Conservation (phyloP, 2,113 vertebrate genomes). For the Hippocampus comes region DNA sequence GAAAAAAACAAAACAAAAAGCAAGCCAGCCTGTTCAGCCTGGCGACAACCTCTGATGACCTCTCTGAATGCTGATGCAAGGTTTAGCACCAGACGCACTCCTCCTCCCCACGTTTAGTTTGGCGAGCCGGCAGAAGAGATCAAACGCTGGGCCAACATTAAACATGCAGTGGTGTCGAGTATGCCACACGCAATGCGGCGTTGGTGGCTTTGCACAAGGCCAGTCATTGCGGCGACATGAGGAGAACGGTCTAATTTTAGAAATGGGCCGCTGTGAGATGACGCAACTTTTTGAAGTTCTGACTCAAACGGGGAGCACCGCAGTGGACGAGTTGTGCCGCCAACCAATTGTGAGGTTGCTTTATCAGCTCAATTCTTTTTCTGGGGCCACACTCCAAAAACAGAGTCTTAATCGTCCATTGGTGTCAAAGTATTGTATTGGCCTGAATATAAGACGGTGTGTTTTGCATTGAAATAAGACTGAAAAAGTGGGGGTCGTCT, state of each 20-base stretch:
- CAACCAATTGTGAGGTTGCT: too few relatives aligned
- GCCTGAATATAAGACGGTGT: too few relatives aligned
- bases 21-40: not conserved
- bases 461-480: too few relatives aligned
- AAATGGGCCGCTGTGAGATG: not conserved
- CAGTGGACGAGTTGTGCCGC: not conserved
- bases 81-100: not conserved
- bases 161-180: not conserved
- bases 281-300: not conserved
- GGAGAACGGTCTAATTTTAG: not conserved
- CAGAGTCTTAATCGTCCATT: not conserved
- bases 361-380: too few relatives aligned
- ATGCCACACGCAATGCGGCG: not conserved
- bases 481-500: too few relatives aligned
- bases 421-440: not conserved
- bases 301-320: not conserved
- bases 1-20: not conserved
- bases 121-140: not conserved
- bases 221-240: not conserved
- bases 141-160: not conserved
- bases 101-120: not conserved
- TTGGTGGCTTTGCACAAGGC: not conserved
- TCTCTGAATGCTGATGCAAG: slow-evolving; percentile 1
- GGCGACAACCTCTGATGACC: not conserved
- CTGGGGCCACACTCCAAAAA: too few relatives aligned